Conservation (phyloP, 2,888 invertebrate genomes). For the Schrankia costaestrigalis region DNA sequence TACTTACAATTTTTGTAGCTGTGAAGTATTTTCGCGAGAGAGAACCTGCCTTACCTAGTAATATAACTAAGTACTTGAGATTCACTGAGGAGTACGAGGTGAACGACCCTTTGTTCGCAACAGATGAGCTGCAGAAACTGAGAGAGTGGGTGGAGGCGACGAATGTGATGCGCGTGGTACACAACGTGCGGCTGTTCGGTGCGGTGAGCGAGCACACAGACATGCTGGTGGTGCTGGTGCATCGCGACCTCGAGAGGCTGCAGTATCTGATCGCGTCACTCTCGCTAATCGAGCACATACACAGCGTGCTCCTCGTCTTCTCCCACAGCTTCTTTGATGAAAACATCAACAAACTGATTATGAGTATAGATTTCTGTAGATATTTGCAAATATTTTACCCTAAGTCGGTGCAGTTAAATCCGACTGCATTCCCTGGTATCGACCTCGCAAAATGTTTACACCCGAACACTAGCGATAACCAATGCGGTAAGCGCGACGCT, state of each 20-base stretch:
- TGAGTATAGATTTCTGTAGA: slow-evolving; percentile 44
- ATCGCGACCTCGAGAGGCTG: slow-evolving; percentile 33
- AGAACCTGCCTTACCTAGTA: no score
- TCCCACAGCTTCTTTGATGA: slow-evolving; percentile 49
- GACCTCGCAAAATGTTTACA: slow-evolving; percentile 32
- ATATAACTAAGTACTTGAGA: slow-evolving; percentile 21
- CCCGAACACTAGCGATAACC: neutral
- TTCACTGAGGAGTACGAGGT: slow-evolving; percentile 12
- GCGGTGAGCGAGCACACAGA: slow-evolving; percentile 25
- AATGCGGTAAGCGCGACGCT: slow-evolving; percentile 36
- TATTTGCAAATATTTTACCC: slow-evolving; percentile 56
- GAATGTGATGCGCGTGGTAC: slow-evolving; percentile 32
- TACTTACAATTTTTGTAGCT: no score
- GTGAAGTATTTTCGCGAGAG: slow-evolving; percentile 4
- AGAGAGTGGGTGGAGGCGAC: no score
- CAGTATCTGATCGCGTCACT: slow-evolving; percentile 44
- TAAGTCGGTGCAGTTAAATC: slow-evolving; percentile 45
- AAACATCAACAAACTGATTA: slow-evolving; percentile 34
- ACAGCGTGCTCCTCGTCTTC: slow-evolving; percentile 41
- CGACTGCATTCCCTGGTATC: slow-evolving; percentile 40
- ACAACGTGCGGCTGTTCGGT: slow-evolving; percentile 26
- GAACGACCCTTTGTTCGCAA: slow-evolving; percentile 3
- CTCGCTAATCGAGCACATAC: slow-evolving; percentile 37
- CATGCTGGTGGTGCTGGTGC: slow-evolving; percentile 39
- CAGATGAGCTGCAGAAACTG: slow-evolving; percentile 27